phyloP scores from a whole-genome alignment of 2,888 invertebrate genomes.

The Arctia plantaginis region DNA sequence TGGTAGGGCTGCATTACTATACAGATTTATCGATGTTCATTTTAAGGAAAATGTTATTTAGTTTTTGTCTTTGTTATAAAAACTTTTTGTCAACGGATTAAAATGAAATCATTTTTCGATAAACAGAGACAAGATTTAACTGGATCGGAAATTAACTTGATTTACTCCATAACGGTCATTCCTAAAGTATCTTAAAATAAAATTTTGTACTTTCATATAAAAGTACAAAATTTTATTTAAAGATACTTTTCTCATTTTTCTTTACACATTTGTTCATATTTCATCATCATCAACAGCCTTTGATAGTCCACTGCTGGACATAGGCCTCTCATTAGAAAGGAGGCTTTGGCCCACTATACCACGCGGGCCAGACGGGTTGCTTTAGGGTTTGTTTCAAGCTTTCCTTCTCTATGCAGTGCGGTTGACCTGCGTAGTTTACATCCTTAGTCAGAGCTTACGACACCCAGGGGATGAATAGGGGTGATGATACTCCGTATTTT shows the following conservation, averaged over 20 bases:
- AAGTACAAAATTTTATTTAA: no score
- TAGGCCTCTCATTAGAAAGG: no score
- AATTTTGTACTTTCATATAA: not conserved
- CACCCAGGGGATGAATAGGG: no score
- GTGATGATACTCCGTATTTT: no score
- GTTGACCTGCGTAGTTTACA: no score
- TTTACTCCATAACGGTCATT: not conserved
- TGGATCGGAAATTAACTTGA: not conserved
- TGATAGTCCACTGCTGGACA: no score
- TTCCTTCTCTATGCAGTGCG: no score
- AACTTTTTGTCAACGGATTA: not conserved
- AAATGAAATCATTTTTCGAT: not conserved
- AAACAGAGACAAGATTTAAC: not conserved
- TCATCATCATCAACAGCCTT: no score
- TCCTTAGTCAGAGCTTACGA: no score
- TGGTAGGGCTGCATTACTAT: conserved; percentile 59
- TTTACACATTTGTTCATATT: not conserved
- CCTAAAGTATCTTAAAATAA: not conserved
- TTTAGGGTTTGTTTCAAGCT: no score
- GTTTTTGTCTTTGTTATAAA: not conserved
- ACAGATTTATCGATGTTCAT: conserved; percentile 44
- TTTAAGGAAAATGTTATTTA: conserved; percentile 3
- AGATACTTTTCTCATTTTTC: not conserved
- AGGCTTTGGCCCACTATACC: no score
- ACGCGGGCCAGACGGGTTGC: no score